These are phyloP conservation scores for Steinernema carpocapsae DNA, from an alignment of 2,888 invertebrate species.

Conservation along the genomic window DNA sequence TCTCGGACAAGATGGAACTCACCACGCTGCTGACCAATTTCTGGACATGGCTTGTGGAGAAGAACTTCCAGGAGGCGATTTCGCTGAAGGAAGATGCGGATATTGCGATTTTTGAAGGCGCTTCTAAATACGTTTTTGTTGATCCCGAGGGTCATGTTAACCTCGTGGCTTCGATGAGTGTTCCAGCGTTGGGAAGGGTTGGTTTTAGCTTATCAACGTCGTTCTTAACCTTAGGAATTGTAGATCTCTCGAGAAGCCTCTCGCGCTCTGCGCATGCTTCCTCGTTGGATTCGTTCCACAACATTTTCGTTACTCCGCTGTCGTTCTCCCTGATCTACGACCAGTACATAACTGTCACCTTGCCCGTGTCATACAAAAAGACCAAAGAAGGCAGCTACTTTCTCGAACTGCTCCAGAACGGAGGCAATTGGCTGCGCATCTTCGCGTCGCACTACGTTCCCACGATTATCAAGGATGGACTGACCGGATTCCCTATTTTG, in stretches of 20 bases:
- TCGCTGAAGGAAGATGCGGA: constrained; percentile 12
- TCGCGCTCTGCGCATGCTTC: constrained; percentile 9
- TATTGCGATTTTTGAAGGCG: background rate
- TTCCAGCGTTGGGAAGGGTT: constrained; percentile 2
- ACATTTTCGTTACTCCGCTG: constrained; percentile 5
- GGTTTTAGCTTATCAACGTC: background rate
- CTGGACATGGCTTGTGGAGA: constrained; percentile 14
- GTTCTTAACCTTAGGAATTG: background rate
- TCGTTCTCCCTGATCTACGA: constrained; percentile 20
- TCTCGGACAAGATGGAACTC: constrained; percentile 20
- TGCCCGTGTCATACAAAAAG: background rate
- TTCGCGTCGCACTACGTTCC: background rate
- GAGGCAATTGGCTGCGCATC: constrained; percentile 8
- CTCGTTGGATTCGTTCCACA: constrained; percentile 14
- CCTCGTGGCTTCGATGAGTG: background rate
- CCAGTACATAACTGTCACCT: constrained; percentile 1
- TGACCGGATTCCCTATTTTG: constrained; percentile 14
- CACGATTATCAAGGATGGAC: constrained; percentile 1
- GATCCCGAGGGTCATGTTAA: background rate
- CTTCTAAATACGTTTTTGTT: background rate
- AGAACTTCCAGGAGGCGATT: background rate
- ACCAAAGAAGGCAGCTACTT: background rate
- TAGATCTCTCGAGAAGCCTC: constrained; percentile 5
- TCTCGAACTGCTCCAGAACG: background rate
- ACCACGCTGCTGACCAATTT: background rate